Conservation (phyloP, 2,797 vertebrate species). For the Danionella dracula region DNA sequence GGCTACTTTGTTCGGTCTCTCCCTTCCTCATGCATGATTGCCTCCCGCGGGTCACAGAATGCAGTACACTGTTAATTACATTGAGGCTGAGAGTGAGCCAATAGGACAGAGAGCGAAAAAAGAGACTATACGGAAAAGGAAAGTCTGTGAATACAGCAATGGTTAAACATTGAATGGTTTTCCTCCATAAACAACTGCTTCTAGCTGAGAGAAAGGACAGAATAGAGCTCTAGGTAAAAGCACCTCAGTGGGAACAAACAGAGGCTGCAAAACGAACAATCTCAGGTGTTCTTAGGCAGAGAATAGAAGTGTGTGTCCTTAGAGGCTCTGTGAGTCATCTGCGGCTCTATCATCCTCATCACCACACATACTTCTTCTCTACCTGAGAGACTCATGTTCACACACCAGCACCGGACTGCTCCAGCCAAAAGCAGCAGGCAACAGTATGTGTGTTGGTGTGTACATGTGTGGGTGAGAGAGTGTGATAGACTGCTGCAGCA, state of each 20-base stretch:
- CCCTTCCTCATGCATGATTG: constrained; percentile 51
- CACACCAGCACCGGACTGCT: constrained; percentile 45
- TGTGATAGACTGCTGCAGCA: no score
- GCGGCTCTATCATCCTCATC: constrained; percentile 6
- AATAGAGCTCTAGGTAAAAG: background rate
- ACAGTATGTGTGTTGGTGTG: constrained; percentile 41
- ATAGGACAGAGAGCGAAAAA: background rate
- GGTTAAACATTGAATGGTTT: constrained; percentile 9
- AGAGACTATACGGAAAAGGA: background rate
- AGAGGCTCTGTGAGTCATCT: constrained; percentile 14
- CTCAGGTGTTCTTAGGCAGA: constrained; percentile 4
- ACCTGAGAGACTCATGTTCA: constrained; percentile 47
- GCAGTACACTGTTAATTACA: constrained; percentile 65
- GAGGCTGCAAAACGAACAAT: background rate
- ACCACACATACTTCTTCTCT: constrained; percentile 21
- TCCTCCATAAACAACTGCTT: constrained; percentile 1
- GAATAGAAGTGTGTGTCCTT: background rate
- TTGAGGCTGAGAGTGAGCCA: constrained; percentile 14
- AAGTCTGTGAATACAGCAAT: background rate
- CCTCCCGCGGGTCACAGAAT: constrained; percentile 56
- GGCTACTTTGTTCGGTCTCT: constrained; percentile 18
- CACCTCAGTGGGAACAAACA: background rate
- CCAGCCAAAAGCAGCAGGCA: constrained; percentile 36
- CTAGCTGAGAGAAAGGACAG: background rate
- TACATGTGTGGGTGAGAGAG: constrained; percentile 37